phyloP scores from a whole-genome alignment of 1,140 invertebrate species.

The Magallana angulata region DNA sequence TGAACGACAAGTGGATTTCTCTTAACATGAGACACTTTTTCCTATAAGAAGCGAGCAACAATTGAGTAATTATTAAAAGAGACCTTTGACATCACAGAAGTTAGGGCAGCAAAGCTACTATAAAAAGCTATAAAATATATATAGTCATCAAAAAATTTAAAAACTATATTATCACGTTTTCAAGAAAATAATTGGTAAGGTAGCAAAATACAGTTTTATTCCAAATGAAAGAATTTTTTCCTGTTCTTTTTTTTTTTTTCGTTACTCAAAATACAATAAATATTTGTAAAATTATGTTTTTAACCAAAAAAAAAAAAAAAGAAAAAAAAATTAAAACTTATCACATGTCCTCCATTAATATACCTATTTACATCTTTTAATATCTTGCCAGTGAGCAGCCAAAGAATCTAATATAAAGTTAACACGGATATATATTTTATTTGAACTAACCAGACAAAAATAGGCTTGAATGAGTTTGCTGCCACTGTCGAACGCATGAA shows the following conservation, averaged over 20 bases:
- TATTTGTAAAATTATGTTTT: neutral
- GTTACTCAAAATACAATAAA: neutral
- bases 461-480: neutral
- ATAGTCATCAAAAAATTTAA: conserved; percentile 1
- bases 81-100: neutral
- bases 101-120: neutral
- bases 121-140: conserved; percentile 24
- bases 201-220: conserved; percentile 23
- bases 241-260: neutral
- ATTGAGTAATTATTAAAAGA: neutral
- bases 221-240: neutral
- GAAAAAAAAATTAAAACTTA: neutral
- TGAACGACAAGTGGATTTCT: neutral
- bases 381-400: conserved; percentile 1
- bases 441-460: neutral
- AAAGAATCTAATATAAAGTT: neutral
- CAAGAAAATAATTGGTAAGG: conserved; percentile 30
- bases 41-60: neutral
- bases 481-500: conserved; percentile 16
- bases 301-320: neutral
- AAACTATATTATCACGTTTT: conserved; percentile 9
- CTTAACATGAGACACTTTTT: conserved; percentile 2
- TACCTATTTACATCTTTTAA: neutral
- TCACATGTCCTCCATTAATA: neutral
- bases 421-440: neutral